Evolutionary conservation across 1,140 invertebrate species (phyloP).

Genomic region (Aphelinus certus): DNA sequence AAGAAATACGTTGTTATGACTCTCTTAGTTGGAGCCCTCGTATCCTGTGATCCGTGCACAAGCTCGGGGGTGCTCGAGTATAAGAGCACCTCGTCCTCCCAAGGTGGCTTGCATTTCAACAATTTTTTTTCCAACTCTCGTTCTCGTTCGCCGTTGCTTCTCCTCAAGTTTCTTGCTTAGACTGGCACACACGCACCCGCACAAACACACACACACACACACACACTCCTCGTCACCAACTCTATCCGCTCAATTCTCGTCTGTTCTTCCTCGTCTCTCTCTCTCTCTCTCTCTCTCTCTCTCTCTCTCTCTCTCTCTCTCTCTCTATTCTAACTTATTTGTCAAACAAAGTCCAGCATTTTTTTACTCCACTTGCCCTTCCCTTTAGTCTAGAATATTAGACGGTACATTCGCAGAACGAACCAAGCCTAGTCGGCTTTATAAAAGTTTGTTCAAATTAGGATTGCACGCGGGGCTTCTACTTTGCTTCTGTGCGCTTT

Average conservation of each 20-base stretch:
- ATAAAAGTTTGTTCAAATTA: constrained; percentile 21
- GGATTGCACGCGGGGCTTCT: not conserved
- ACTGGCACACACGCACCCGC: not conserved
- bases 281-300: no score
- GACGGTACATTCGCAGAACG: constrained; percentile 22
- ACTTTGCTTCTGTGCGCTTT: not conserved
- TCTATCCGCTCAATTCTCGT: not conserved
- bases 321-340: not conserved
- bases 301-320: constrained; percentile 9
- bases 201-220: not conserved
- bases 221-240: not conserved
- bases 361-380: not conserved
- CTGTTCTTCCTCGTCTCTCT: not conserved
- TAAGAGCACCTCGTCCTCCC: constrained; percentile 11
- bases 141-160: not conserved
- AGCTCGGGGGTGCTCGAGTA: constrained; percentile 31
- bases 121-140: not conserved
- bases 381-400: constrained; percentile 21
- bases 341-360: constrained; percentile 18
- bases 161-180: not conserved
- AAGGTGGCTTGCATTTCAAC: not conserved
- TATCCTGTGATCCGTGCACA: constrained; percentile 14
- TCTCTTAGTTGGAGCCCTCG: not conserved
- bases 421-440: not conserved
- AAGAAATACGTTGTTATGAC: constrained; percentile 18